phyloP scores from a whole-genome alignment of 2,888 invertebrate species.

The Apocheima hispidaria region DNA sequence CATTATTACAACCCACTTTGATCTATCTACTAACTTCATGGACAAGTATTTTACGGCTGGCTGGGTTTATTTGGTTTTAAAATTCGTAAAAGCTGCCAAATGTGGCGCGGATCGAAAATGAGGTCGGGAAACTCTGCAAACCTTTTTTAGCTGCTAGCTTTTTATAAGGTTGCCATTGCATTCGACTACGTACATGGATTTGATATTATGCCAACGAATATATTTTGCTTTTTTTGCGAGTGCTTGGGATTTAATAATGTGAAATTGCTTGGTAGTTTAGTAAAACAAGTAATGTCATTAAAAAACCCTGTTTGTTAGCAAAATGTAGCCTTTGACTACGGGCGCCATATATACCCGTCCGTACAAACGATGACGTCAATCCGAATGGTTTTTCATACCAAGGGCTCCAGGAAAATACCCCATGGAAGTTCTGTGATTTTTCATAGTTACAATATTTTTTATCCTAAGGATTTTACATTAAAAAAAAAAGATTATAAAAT shows the following conservation, averaged over 20 bases:
- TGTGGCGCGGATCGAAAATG: constrained; percentile 40
- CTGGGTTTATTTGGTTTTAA: constrained; percentile 40
- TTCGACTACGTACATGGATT: constrained; percentile 37
- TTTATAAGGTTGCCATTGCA: constrained; percentile 42
- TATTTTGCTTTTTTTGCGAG: constrained; percentile 40
- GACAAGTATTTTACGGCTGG: not conserved
- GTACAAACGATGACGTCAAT: no score
- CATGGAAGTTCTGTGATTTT: no score
- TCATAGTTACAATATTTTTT: no score
- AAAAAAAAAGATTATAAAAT: no score
- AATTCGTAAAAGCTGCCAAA: constrained; percentile 42
- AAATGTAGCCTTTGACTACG: no score
- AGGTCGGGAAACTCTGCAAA: constrained; percentile 43
- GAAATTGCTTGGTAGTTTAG: not conserved
- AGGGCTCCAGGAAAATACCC: no score
- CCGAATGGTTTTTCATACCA: no score
- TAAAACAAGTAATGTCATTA: not conserved
- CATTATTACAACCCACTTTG: no score
- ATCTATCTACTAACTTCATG: no score
- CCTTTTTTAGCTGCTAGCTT: constrained; percentile 40
- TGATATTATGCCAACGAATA: constrained; percentile 42
- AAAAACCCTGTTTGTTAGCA: no score
- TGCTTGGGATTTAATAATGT: constrained; percentile 21
- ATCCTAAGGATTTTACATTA: no score
- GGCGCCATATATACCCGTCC: no score